phyloP scores from a whole-genome alignment of 2,797 vertebrate genomes.

The Argentina silus region DNA sequence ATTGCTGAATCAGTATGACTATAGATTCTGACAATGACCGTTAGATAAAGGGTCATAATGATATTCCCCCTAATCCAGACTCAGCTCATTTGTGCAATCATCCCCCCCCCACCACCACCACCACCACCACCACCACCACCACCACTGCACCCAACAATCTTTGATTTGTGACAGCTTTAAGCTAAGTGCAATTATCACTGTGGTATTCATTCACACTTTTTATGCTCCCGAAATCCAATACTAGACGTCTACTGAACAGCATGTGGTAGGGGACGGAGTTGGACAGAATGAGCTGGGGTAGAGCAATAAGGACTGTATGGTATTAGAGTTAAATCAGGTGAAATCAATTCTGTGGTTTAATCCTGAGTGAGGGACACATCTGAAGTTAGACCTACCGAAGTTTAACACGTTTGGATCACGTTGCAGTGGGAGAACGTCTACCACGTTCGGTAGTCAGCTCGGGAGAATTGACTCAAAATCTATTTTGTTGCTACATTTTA shows the following conservation, averaged over 20 bases:
- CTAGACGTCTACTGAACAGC: neutral
- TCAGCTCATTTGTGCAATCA: slow-evolving; percentile 64
- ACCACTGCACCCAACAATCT: slow-evolving; percentile 47
- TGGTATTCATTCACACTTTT: slow-evolving; percentile 1
- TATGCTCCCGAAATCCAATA: slow-evolving; percentile 4
- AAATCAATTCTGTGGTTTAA: neutral
- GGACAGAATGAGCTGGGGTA: neutral
- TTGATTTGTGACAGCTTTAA: slow-evolving; percentile 52
- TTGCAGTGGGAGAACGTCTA: neutral
- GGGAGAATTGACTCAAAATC: neutral
- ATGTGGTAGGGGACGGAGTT: neutral
- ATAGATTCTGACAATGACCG: slow-evolving; percentile 68
- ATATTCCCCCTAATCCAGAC: slow-evolving; percentile 49
- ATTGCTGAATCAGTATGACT: slow-evolving; percentile 77
- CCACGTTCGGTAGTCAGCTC: neutral
- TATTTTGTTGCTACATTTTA: slow-evolving; percentile 1
- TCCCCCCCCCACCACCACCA: too few relatives aligned
- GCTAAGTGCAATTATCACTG: slow-evolving; percentile 19
- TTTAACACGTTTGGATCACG: neutral
- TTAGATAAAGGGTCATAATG: slow-evolving; percentile 71
- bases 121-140: slow-evolving; percentile 24
- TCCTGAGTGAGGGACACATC: neutral
- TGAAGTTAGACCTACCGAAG: neutral
- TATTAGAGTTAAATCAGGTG: neutral
- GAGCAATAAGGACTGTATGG: neutral